Percentiles rank a stretch among this genome's conserved stretches.
phyloP scores from a whole-genome alignment of 2,113 vertebrate species.

The Salminus brasiliensis region DNA sequence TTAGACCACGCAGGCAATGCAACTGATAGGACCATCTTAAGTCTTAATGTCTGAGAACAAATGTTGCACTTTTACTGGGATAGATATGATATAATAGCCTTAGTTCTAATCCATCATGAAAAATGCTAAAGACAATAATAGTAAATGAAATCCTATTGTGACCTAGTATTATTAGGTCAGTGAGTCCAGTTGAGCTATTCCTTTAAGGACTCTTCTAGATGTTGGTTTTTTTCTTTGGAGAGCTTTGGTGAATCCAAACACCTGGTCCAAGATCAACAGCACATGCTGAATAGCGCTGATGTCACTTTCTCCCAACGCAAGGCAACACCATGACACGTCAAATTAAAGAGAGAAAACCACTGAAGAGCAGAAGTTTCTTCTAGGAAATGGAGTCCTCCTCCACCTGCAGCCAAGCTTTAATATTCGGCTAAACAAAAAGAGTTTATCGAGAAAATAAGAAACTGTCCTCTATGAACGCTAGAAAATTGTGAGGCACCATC shows the following conservation, averaged over 20 bases:
- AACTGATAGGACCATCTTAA: no score
- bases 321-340: conserved; percentile 49
- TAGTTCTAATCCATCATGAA: no score
- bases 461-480: no score
- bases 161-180: no score
- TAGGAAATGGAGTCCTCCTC: conserved; percentile 27
- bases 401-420: conserved; percentile 56
- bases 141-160: no score
- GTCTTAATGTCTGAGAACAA: no score
- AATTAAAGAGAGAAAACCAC: conserved; percentile 51
- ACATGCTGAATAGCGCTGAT: conserved; percentile 57
- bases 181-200: not conserved
- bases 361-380: conserved; percentile 39
- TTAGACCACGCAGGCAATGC: no score
- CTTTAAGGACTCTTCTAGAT: conserved; percentile 4
- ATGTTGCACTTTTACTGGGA: no score
- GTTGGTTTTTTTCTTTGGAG: conserved; percentile 25
- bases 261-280: conserved; percentile 63
- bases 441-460: not conserved
- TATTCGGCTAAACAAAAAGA: not conserved
- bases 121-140: no score
- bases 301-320: conserved; percentile 52
- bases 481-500: no score
- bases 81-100: no score
- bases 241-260: conserved; percentile 33